phyloP scores from a whole-genome alignment of 2,797 vertebrate genomes.

The Gymnopithys bicolor region DNA sequence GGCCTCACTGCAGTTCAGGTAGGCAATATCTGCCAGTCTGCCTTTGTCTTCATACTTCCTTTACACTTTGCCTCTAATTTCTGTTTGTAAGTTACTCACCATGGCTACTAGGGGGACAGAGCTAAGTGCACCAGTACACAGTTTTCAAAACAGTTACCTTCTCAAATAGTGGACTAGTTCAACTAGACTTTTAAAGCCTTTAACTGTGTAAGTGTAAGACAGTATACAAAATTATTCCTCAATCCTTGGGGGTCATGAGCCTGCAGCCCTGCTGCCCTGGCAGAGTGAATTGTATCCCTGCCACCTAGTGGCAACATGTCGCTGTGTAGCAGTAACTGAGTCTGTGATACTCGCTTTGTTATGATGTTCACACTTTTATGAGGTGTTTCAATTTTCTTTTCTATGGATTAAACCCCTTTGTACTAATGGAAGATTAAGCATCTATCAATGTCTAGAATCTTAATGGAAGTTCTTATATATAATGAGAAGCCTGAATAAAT shows the following conservation, averaged over 20 bases:
- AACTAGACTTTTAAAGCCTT: not conserved
- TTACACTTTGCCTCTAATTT: not conserved
- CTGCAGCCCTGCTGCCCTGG: not conserved
- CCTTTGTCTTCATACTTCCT: not conserved
- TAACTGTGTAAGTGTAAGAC: not conserved
- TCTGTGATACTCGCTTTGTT: fast-evolving
- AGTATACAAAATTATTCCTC: not conserved
- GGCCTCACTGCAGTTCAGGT: not conserved
- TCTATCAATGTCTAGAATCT: not conserved
- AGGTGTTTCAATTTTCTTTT: not conserved
- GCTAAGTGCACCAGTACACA: not conserved
- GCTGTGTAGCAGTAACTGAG: not conserved
- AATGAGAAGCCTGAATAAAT: not conserved
- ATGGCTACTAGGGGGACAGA: not conserved
- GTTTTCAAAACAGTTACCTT: not conserved
- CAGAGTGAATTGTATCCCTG: not conserved
- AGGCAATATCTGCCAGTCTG: not conserved
- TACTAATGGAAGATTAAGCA: not conserved
- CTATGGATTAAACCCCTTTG: not conserved
- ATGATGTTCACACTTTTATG: not conserved
- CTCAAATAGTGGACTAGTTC: not conserved
- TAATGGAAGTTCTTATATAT: not conserved
- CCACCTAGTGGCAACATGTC: slow-evolving; percentile 49
- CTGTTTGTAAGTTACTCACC: not conserved
- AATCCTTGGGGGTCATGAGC: fast-evolving